These are phyloP conservation scores for Coregonus ussuriensis DNA, from an alignment of 2,797 vertebrate species.

Conservation along the genomic window DNA sequence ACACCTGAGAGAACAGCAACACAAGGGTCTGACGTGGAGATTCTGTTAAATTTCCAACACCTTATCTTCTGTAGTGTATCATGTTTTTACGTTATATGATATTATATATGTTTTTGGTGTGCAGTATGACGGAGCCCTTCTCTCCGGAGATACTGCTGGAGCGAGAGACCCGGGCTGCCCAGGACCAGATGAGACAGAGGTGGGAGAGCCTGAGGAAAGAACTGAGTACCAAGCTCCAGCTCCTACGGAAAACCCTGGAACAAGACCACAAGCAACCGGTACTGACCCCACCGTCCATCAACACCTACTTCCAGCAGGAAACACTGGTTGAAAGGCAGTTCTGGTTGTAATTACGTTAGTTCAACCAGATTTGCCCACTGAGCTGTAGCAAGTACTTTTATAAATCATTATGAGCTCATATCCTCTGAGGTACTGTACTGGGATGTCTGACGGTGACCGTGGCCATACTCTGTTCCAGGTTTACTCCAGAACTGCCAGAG, in stretches of 20 bases:
- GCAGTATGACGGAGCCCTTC: slow-evolving; percentile 78
- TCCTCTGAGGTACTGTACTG: background rate
- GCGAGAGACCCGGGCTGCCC: slow-evolving; percentile 70
- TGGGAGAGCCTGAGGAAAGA: slow-evolving; percentile 93
- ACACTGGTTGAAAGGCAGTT: no score
- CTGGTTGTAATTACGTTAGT: no score
- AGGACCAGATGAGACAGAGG: slow-evolving; percentile 85
- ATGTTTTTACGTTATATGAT: background rate
- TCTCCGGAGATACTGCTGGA: slow-evolving; percentile 78
- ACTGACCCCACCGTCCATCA: slow-evolving; percentile 31
- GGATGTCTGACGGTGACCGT: background rate
- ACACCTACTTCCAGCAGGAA: background rate
- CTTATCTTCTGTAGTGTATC: no score
- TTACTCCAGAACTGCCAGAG: slow-evolving; percentile 81
- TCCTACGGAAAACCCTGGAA: slow-evolving; percentile 86
- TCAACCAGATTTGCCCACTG: no score
- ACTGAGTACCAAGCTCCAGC: slow-evolving; percentile 85
- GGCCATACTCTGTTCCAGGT: slow-evolving; percentile 66
- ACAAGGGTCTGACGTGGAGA: no score
- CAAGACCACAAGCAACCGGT: slow-evolving; percentile 88
- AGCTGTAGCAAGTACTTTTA: no score
- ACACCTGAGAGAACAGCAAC: no score
- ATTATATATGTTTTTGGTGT: background rate
- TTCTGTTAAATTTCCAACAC: background rate
- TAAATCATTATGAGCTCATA: no score